Evolutionary conservation across 1,140 invertebrate species (phyloP), one percentile per base, ranked within the genome.

Genomic region (Augochlora pura): DNA sequence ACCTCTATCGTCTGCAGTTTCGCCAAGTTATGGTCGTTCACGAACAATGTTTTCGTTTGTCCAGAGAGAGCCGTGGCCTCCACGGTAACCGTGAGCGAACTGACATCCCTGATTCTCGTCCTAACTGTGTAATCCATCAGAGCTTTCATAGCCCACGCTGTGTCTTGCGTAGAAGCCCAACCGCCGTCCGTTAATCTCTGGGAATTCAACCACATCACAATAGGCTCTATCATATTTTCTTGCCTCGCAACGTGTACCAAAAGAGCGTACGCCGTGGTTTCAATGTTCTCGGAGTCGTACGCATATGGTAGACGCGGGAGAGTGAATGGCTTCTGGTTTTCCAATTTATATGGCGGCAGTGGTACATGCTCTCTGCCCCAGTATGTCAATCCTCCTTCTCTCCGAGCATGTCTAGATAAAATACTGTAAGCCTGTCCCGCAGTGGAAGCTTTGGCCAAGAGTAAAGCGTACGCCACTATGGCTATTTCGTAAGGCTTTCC

Each of bases 111-210:
- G 77, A 98, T 95, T 42, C 97, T 95, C 57, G 97, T 96, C 63
- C 96, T 95, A 39, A 96, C 95, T 0, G 98, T 98, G 90, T 98
- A 99, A 84, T 98, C 97, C 86, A 97, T 97, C 5, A 99, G 91
- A 1, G 98, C 97, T 88, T 98, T 97, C 91, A 98, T 93, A 0
- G 98, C 97, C 86, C 97, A 95, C 79, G 97, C 96, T 0, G 97
- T 97, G 90, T 98, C 97, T 93, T 98, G 97, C 7, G 98, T 98
- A 0, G 98, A 98, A 0, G 97, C 97, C 97, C 98, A 99, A 0
- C 98, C 98, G 54, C 97, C 97, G 87, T 99, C 97, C n/a, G 96
- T 96, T 0, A 99, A 94, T 66, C 98, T 94, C 89, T 99, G 98
- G 0, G 96, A 94, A 91, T 98, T 98, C 9, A 99, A 92, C 98